Percentiles rank a stretch among this genome's conserved stretches.
These are phyloP conservation scores for Diorhabda carinulata DNA, from an alignment of 1,140 invertebrate species.

Conservation along the genomic window DNA sequence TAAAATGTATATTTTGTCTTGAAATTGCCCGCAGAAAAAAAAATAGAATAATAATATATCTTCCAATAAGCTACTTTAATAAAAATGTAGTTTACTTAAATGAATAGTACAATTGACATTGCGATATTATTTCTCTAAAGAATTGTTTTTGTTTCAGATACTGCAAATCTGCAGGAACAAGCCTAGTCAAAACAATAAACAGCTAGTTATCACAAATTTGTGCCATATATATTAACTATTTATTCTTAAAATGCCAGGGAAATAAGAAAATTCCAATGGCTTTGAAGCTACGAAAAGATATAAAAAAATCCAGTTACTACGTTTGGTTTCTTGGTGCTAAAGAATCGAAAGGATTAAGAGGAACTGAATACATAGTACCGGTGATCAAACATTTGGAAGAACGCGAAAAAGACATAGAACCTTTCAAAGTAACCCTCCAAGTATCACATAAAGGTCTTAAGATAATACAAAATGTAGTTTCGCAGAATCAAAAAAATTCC, in stretches of 20 bases:
- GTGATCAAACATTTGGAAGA: conserved; percentile 81
- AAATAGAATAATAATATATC: no score
- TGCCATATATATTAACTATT: not conserved
- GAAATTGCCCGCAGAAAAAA: no score
- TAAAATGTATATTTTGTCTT: no score
- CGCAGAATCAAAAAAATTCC: conserved; percentile 53
- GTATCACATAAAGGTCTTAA: conserved; percentile 91
- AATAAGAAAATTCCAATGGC: conserved; percentile 51
- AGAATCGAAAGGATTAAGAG: conserved; percentile 84
- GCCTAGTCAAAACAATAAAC: not conserved
- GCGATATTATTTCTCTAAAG: no score
- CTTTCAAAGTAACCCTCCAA: conserved; percentile 84
- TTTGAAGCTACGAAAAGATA: conserved; percentile 72
- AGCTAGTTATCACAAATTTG: not conserved
- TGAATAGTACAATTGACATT: no score
- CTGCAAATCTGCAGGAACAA: not conserved
- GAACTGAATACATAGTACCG: conserved; percentile 73
- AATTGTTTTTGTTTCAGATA: no score
- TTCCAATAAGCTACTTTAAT: no score
- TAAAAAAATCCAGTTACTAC: conserved; percentile 95
- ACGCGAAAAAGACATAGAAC: conserved; percentile 79
- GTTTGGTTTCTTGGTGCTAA: conserved; percentile 97
- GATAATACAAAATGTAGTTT: conserved; percentile 78
- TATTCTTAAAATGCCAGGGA: conserved; percentile 5
- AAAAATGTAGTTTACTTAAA: no score